phyloP scores from a whole-genome alignment of 1,140 invertebrate genomes.

The Macrocentrus cingulum region DNA sequence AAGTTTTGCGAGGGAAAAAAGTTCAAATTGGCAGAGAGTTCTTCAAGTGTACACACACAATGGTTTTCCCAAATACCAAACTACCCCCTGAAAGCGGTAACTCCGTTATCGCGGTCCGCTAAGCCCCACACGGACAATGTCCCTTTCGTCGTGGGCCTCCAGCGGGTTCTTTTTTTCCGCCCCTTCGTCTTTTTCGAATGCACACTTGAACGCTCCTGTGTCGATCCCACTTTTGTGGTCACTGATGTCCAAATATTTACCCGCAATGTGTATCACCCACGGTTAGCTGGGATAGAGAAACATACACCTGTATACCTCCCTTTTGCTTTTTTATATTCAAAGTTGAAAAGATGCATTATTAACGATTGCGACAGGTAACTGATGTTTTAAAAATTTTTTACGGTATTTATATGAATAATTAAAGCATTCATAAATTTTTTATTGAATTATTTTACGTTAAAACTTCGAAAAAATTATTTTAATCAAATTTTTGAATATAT shows the following conservation, averaged over 20 bases:
- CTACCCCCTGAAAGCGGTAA: constrained; percentile 34
- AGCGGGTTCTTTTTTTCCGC: constrained; percentile 1
- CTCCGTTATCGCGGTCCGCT: constrained; percentile 47
- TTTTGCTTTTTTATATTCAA: constrained; percentile 27
- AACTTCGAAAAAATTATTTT: too few relatives aligned
- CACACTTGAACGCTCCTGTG: constrained; percentile 20
- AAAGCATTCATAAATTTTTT: too few relatives aligned
- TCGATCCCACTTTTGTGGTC: constrained; percentile 35
- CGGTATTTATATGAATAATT: too few relatives aligned
- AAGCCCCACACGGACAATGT: constrained; percentile 42
- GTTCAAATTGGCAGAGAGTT: constrained; percentile 35
- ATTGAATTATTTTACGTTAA: too few relatives aligned
- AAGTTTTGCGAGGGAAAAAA: background rate
- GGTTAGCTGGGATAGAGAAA: constrained; percentile 22
- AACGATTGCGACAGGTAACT: constrained; percentile 18
- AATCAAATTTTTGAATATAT: too few relatives aligned
- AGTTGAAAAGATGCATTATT: constrained; percentile 27
- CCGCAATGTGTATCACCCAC: constrained; percentile 36
- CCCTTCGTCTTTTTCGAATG: constrained; percentile 5
- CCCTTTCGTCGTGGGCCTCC: constrained; percentile 20
- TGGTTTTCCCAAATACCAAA: constrained; percentile 8
- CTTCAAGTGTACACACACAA: constrained; percentile 34
- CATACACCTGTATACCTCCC: constrained; percentile 19
- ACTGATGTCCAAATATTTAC: constrained; percentile 51
- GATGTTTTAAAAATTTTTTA: too few relatives aligned